These are phyloP conservation scores for Lasioglossum malachurum DNA, from an alignment of 2,888 invertebrate species.

Conservation along the genomic window DNA sequence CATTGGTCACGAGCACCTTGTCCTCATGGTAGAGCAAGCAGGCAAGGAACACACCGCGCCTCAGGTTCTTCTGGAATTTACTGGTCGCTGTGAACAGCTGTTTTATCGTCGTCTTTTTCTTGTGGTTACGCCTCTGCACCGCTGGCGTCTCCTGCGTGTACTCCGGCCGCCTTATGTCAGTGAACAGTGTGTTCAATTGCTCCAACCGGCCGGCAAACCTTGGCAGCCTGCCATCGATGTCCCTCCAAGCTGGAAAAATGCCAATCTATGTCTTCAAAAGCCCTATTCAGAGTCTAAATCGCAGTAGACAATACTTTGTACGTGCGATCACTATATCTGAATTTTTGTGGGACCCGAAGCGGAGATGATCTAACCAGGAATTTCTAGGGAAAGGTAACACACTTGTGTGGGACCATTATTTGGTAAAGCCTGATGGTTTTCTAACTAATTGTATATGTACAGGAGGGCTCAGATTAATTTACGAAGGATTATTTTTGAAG, in stretches of 20 bases:
- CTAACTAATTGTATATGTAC: not conserved
- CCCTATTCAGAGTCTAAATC: not conserved
- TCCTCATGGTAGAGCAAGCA: slow-evolving; percentile 98
- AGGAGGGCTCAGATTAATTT: not conserved
- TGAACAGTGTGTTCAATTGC: slow-evolving; percentile 91
- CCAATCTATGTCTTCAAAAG: not conserved
- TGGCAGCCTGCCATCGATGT: slow-evolving; percentile 90
- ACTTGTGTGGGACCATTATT: not conserved
- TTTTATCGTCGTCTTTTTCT: slow-evolving; percentile 95
- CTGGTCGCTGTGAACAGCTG: slow-evolving; percentile 98
- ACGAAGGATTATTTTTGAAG: not conserved
- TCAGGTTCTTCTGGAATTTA: slow-evolving; percentile 97
- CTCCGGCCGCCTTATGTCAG: slow-evolving; percentile 89
- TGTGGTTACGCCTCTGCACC: slow-evolving; percentile 90
- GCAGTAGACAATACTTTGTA: not conserved
- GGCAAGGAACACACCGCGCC: slow-evolving; percentile 96
- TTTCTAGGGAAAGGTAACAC: not conserved
- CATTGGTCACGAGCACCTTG: slow-evolving; percentile 97
- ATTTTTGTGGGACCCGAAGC: not conserved
- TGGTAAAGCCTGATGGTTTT: not conserved
- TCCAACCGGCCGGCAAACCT: slow-evolving; percentile 90
- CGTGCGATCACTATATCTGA: not conserved
- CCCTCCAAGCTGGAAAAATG: slow-evolving; percentile 91
- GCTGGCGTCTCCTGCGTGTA: slow-evolving; percentile 89
- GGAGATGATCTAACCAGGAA: not conserved